These are phyloP conservation scores for Prinia subflava DNA, from an alignment of 2,113 vertebrate species.

Conservation along the genomic window DNA sequence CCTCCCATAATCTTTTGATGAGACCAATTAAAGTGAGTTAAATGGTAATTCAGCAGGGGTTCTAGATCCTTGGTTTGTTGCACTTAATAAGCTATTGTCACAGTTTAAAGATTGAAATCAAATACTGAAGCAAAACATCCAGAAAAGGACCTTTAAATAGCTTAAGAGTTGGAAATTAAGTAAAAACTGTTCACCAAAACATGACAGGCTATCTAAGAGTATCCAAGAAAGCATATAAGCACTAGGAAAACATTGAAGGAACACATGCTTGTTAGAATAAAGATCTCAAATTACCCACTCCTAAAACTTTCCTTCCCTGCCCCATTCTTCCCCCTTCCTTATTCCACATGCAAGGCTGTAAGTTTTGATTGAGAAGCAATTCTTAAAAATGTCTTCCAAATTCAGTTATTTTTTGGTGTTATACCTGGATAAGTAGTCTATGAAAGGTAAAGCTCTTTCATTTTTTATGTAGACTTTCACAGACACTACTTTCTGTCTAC, in stretches of 20 bases:
- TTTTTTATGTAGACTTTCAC: neutral
- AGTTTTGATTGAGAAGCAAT: neutral
- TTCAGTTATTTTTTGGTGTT: neutral
- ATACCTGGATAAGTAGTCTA: neutral
- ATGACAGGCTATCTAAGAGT: neutral
- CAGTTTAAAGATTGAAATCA: neutral
- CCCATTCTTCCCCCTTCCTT: neutral
- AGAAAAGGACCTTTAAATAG: neutral
- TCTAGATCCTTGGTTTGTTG: neutral
- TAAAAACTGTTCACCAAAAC: neutral
- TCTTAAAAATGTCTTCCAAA: neutral
- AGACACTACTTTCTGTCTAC: neutral
- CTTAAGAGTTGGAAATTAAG: neutral
- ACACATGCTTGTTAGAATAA: conserved; percentile 9
- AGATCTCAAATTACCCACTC: neutral
- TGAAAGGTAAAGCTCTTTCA: neutral
- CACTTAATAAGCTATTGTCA: neutral
- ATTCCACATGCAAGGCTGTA: neutral
- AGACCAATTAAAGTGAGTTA: neutral
- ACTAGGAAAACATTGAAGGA: neutral
- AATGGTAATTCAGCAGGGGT: neutral
- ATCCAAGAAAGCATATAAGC: neutral
- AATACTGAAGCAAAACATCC: neutral
- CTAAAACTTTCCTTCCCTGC: neutral
- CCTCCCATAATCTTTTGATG: neutral